Conservation (phyloP, 92 coral and sea anemone species). For the Blastomussa wellsi region DNA sequence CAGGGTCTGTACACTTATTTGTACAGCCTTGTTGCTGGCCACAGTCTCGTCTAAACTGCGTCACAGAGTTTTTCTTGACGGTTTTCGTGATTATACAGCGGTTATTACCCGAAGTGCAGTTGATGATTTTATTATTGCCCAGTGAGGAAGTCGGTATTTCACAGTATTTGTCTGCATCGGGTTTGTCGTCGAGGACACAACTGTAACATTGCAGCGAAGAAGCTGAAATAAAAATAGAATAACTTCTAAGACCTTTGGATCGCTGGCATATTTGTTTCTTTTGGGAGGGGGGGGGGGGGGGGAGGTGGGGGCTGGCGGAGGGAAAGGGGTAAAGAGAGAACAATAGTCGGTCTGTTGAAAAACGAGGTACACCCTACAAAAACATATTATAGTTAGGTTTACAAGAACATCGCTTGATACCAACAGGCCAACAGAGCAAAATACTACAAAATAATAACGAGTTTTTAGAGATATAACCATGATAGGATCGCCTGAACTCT, state of each 20-base stretch:
- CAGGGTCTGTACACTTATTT: neutral
- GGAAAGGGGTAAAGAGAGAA: too few relatives aligned
- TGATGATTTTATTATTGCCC: neutral
- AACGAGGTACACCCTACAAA: neutral
- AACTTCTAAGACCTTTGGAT: neutral
- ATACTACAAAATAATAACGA: too few relatives aligned
- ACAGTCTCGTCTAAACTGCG: slow-evolving; percentile 21
- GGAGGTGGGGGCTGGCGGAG: too few relatives aligned
- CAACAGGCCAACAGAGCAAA: neutral
- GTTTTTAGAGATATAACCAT: too few relatives aligned
- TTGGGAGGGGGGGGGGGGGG: too few relatives aligned
- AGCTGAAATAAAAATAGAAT: neutral
- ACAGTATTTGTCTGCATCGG: slow-evolving; percentile 30
- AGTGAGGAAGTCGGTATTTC: neutral
- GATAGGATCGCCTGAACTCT: too few relatives aligned
- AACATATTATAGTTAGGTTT: neutral
- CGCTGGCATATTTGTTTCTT: too few relatives aligned
- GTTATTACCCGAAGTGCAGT: neutral
- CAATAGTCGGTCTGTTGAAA: neutral
- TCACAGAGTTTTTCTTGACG: slow-evolving; percentile 2
- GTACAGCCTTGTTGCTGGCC: neutral
- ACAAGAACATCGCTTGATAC: neutral
- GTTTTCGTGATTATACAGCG: slow-evolving; percentile 23
- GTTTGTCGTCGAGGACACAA: slow-evolving; percentile 6
- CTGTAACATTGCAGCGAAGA: slow-evolving; percentile 27